Evolutionary conservation across 2,113 vertebrate species (phyloP), one percentile per base, ranked within the genome.

Genomic region (Cromileptes altivelis): DNA sequence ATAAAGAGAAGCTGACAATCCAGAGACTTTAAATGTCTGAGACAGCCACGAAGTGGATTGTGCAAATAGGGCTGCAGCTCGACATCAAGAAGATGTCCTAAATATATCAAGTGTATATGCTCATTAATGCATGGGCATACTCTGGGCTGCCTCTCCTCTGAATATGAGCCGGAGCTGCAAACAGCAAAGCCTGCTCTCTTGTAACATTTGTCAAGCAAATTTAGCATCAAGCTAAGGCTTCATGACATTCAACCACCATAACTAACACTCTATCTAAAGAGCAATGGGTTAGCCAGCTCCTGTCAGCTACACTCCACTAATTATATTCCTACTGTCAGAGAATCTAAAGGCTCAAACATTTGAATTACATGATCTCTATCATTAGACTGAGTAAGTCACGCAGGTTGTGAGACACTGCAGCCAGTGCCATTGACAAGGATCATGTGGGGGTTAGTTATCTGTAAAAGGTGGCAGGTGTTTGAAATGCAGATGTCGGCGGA

Each of bases 401-500:
- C 86, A 80, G 67, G 33, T 64, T 82, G 55, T 50, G 63, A 88
- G 82, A 72, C 6, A n/a, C 78, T 70, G 62, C 27, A 33, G 65
- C 45, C 52, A 56, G 27, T 55, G 75, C 1, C 7, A 74, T n/a
- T 62, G 65, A 78, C 23, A 60, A 71, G 75, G 72, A 78, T 88
- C 47, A 52, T 50, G 60, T 1, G 10, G 56, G 7, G 57, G 60
- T 80, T 73, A 56, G 84, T 78, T 81, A 86, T 87, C 85, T 81
- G 74, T 84, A 65, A 87, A 84, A 90, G 62, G 70, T 85, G 88
- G 84, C 84, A 91, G 81, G 74, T 85, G 62, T 86, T 88, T 89
- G 83, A 93, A 88, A 91, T 87, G 79, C 85, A 90, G 89, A 86
- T 88, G 70, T 74, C 5, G 57, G 62, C 33, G 18, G 80, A 81